Evolutionary conservation across 2,888 invertebrate genomes (phyloP), one percentile per base, ranked within the genome.

Genomic region (Cetonia aurata): DNA sequence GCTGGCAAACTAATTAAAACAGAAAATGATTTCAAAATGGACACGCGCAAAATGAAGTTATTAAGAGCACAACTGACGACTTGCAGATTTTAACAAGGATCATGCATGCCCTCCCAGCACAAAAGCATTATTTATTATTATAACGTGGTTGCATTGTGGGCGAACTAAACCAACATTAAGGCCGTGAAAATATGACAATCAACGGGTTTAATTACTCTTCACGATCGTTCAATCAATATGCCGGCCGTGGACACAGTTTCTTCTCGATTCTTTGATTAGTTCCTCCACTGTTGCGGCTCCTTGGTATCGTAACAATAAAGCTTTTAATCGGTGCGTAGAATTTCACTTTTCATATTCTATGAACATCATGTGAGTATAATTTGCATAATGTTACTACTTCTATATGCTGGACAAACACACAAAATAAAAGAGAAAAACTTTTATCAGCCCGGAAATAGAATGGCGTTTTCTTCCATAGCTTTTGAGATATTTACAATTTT

Each of bases 161-260:
- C 67, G 72, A 71, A 76, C 76, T 77, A 77, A 77, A 77, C 76
- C 77, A 77, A 77, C 75, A 77, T 77, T 78, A 76, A 76, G 72
- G 56, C 73, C 73, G 70, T 77, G 76, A 78, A 77, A 77, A 73
- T 77, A 79, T 76, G 77, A 78, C 79, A 78, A 77, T 78, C 78
- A 76, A 76, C 73, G 57, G 71, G 70, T 77, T 78, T 79, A 79
- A 79, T 79, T 79, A 78, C 77, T 77, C 77, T 76, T 75, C 76
- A 60, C 65, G 71, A 69, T 67, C 67, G 71, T 69, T 70, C 69
- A 67, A 67, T 70, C 70, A 66, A 48, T 66, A 65, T 44, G 62
- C 69, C 17, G 65, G 33, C 25, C 31, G 41, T 41, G 41, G 10
- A 42, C 37, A 15, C 57, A 12, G 8, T 41, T 10, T 13, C 15